Percentiles rank a stretch among this genome's conserved stretches.
Evolutionary conservation across 92 coral and sea anemone genomes (phyloP).

Genomic region (Diadumene lineata): DNA sequence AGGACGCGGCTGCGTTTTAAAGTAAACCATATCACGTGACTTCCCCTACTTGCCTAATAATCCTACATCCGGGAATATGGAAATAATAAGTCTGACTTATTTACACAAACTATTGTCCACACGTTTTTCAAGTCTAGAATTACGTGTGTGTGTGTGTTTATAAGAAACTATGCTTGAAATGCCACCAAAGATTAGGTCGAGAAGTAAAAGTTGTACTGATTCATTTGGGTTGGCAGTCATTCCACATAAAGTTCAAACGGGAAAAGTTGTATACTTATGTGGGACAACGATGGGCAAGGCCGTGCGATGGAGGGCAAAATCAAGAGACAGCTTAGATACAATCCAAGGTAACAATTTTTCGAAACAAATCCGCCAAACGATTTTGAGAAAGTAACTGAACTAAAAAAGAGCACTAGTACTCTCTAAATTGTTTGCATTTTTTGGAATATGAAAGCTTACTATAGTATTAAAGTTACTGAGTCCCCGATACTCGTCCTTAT

Average conservation of each 20-base stretch:
- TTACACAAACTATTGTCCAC: not conserved
- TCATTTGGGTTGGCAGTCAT: slow-evolving; percentile 45
- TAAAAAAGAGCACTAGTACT: not conserved
- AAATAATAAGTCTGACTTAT: not conserved
- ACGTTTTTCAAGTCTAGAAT: not conserved
- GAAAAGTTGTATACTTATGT: slow-evolving; percentile 37
- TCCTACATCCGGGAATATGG: slow-evolving; percentile 3
- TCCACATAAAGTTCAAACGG: slow-evolving; percentile 25
- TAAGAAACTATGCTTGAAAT: not conserved
- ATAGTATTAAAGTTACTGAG: no score
- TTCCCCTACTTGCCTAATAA: not conserved
- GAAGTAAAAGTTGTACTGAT: slow-evolving; percentile 30
- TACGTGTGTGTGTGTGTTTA: not conserved
- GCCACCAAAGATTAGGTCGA: slow-evolving; percentile 27
- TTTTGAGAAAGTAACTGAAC: no score
- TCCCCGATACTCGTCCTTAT: no score
- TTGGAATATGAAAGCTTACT: no score
- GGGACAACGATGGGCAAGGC: slow-evolving; percentile 24
- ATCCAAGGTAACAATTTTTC: slow-evolving; percentile 16
- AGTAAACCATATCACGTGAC: not conserved
- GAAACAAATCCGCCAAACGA: not conserved
- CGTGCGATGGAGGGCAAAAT: slow-evolving; percentile 8
- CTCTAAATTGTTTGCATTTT: no score
- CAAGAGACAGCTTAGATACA: not conserved
- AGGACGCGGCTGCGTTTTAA: not conserved